phyloP scores from a whole-genome alignment of 2,113 vertebrate species.

The Strigops habroptila region DNA sequence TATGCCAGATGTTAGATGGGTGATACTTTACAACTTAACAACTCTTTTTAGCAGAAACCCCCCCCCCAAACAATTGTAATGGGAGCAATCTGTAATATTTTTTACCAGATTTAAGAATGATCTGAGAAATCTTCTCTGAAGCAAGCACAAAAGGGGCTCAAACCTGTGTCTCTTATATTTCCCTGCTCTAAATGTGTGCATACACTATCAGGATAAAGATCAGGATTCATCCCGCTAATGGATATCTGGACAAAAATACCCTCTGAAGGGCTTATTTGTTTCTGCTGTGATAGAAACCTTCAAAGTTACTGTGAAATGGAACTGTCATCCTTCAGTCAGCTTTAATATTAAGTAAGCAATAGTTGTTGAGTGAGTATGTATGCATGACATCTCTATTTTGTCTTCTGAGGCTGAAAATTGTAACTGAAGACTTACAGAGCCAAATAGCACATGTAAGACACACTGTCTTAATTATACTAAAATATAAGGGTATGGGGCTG shows the following conservation, averaged over 20 bases:
- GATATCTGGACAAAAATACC: background rate
- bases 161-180: background rate
- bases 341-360: background rate
- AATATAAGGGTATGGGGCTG: background rate
- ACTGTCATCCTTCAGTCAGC: background rate
- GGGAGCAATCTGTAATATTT: background rate
- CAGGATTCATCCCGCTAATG: background rate
- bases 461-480: background rate
- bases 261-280: background rate
- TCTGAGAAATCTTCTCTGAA: background rate
- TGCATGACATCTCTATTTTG: background rate
- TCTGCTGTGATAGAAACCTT: background rate
- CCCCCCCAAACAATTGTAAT: background rate
- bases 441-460: background rate
- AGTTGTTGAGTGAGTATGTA: background rate
- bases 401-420: background rate
- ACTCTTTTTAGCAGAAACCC: background rate
- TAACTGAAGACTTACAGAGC: background rate
- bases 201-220: background rate
- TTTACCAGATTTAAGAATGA: background rate
- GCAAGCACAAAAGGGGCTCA: background rate
- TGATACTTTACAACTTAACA: background rate
- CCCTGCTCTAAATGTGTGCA: fast-evolving
- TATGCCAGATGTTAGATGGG: background rate
- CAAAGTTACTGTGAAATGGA: background rate